These are phyloP conservation scores for Scytalopus superciliaris DNA, from an alignment of 2,113 vertebrate species.

Conservation along the genomic window DNA sequence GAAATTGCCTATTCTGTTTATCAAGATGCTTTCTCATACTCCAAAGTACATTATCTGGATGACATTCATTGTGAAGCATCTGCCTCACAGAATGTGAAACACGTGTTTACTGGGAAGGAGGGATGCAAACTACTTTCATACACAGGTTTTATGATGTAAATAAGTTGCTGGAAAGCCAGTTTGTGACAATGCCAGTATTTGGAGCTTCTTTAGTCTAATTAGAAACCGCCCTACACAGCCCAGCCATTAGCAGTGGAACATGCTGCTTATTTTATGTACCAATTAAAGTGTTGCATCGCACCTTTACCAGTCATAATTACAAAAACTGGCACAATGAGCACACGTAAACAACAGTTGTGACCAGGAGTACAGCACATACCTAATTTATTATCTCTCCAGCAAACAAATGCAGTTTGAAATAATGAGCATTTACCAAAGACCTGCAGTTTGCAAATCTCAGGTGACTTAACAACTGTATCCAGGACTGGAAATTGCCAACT, in stretches of 20 bases:
- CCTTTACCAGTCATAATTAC: not conserved
- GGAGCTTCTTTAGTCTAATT: slow-evolving; percentile 19
- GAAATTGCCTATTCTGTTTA: slow-evolving; percentile 10
- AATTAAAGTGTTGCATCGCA: not conserved
- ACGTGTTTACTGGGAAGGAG: not conserved
- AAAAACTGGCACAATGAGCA: not conserved
- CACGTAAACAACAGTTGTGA: not conserved
- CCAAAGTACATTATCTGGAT: not conserved
- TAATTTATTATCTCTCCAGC: not conserved
- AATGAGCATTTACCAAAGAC: not conserved
- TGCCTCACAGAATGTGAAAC: not conserved
- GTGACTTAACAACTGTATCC: not conserved
- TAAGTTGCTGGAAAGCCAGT: not conserved
- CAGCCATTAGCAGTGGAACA: not conserved
- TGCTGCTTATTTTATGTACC: not conserved
- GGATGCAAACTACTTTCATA: not conserved
- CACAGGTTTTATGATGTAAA: slow-evolving; percentile 28
- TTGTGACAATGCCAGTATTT: slow-evolving; percentile 2
- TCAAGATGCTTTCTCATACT: not conserved
- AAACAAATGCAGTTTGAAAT: not conserved
- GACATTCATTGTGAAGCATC: not conserved
- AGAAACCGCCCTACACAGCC: not conserved
- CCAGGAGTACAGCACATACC: not conserved
- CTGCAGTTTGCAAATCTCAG: not conserved
- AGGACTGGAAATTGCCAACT: not conserved